Evolutionary conservation across 2,113 vertebrate species (phyloP).

Genomic region (Peromyscus californicus): DNA sequence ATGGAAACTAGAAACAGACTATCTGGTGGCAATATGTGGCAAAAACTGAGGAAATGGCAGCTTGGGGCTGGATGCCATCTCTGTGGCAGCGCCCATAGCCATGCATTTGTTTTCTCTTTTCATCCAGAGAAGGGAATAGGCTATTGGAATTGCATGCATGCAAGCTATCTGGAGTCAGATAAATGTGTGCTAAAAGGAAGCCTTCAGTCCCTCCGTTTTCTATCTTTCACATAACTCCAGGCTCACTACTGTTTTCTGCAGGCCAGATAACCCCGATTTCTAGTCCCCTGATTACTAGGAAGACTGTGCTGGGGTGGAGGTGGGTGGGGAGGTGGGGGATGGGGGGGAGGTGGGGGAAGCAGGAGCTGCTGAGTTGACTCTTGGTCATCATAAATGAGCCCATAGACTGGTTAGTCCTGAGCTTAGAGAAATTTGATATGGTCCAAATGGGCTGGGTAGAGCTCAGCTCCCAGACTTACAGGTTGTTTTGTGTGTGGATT

Average conservation of each 20-base stretch:
- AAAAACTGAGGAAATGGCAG: constrained; percentile 1
- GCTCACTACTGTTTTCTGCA: neutral
- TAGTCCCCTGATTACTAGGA: neutral
- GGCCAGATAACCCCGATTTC: neutral
- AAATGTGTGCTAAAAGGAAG: neutral
- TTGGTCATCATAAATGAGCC: neutral
- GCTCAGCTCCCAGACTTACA: neutral
- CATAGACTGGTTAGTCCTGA: neutral
- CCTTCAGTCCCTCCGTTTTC: neutral
- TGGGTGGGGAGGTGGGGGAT: too few relatives aligned
- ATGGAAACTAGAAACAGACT: neutral
- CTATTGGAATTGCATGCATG: neutral
- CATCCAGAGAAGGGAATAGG: neutral
- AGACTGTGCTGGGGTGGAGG: neutral
- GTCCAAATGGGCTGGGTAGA: neutral
- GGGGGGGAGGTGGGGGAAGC: neutral
- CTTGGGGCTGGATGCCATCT: neutral
- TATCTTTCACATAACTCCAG: neutral
- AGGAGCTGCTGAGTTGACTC: neutral
- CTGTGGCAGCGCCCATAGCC: neutral
- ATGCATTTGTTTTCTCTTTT: constrained; percentile 26
- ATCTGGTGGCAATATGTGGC: neutral
- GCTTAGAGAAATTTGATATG: neutral
- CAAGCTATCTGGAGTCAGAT: neutral
- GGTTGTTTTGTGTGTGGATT: neutral